These are phyloP conservation scores for Patella caerulea DNA, from an alignment of 2,888 invertebrate genomes.

Conservation along the genomic window DNA sequence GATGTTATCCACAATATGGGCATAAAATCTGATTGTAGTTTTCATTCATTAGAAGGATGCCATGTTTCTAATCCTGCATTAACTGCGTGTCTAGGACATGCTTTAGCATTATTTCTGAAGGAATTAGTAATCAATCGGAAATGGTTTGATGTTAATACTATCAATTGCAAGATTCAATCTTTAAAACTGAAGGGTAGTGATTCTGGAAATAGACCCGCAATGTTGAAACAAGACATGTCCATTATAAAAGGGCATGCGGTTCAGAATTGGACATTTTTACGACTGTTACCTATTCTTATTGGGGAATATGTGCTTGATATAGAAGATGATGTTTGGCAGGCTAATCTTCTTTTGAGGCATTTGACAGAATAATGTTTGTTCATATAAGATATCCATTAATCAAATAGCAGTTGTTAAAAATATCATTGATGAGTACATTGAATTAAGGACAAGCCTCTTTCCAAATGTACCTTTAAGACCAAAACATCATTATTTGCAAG, in stretches of 20 bases:
- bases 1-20: no score
- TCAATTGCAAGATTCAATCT: not conserved
- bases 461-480: not conserved
- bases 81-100: no score
- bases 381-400: not conserved
- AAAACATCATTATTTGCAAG: constrained; percentile 3
- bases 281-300: not conserved
- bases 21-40: no score
- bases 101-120: not conserved
- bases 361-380: not conserved
- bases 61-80: no score
- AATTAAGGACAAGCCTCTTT: not conserved
- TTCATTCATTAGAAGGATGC: no score
- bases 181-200: not conserved
- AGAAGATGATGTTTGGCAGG: not conserved
- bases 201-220: not conserved
- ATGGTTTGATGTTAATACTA: not conserved
- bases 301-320: not conserved
- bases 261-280: not conserved
- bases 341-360: not conserved
- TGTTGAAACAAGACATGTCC: not conserved
- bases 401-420: not conserved
- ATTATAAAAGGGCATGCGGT: not conserved
- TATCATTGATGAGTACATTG: not conserved
- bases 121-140: not conserved